phyloP scores from a whole-genome alignment of 1,140 invertebrate genomes.

The Tetramorium simillimum region DNA sequence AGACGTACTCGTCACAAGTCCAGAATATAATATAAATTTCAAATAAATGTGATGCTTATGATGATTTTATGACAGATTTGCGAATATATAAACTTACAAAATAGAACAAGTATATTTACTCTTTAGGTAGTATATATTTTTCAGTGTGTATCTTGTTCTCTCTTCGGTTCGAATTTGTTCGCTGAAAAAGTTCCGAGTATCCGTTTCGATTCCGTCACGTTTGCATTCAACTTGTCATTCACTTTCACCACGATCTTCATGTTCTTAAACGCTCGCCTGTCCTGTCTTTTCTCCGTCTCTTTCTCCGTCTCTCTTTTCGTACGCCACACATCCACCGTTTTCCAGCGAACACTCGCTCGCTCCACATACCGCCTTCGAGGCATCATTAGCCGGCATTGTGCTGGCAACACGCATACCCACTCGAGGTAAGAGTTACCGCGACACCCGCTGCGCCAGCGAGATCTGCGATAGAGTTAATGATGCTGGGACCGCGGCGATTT shows the following conservation, averaged over 20 bases:
- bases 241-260: slow-evolving; percentile 46
- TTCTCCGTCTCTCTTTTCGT: slow-evolving; percentile 61
- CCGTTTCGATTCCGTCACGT: slow-evolving; percentile 14
- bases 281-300: not conserved
- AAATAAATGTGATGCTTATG: too few species aligned
- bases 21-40: too few species aligned
- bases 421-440: slow-evolving; percentile 79
- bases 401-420: slow-evolving; percentile 73
- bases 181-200: not conserved
- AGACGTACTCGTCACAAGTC: too few species aligned
- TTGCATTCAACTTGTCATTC: slow-evolving; percentile 32
- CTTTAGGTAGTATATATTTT: too few species aligned
- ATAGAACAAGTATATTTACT: too few species aligned
- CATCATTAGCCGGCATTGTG: slow-evolving; percentile 82
- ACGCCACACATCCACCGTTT: slow-evolving; percentile 27
- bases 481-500: slow-evolving; percentile 78
- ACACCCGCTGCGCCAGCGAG: slow-evolving; percentile 80
- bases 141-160: not conserved
- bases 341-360: slow-evolving; percentile 47
- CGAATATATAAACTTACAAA: too few species aligned
- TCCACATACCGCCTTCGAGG: slow-evolving; percentile 75
- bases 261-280: slow-evolving; percentile 2
- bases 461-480: slow-evolving; percentile 83
- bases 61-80: too few species aligned
- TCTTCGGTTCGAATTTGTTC: not conserved